These are phyloP conservation scores for Oreochromis mossambicus DNA, from an alignment of 2,797 vertebrate genomes.

Conservation along the genomic window DNA sequence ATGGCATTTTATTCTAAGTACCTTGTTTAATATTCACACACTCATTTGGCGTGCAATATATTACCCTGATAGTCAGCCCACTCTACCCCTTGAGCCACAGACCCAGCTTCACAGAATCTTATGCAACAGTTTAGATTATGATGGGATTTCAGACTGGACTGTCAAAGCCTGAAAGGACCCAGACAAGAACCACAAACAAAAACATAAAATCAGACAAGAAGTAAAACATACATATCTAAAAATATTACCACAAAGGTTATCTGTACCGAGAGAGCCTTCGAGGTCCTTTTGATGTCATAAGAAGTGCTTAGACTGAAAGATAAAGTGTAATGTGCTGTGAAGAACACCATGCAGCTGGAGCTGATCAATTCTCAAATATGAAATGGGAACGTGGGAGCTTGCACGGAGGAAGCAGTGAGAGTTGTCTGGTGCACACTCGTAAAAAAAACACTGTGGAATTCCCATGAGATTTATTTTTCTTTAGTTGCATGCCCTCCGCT, in stretches of 20 bases:
- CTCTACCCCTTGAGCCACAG: not conserved
- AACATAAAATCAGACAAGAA: not conserved
- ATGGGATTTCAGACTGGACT: not conserved
- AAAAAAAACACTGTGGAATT: not conserved
- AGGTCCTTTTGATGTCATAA: not conserved
- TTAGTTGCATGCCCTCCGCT: not conserved
- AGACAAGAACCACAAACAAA: not conserved
- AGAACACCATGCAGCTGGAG: not conserved
- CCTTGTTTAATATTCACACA: not conserved
- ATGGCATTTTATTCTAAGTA: not conserved
- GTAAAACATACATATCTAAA: not conserved
- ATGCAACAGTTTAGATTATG: not conserved
- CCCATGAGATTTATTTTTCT: not conserved
- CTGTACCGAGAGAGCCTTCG: not conserved
- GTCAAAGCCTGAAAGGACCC: not conserved
- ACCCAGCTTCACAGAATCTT: not conserved
- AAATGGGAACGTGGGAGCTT: not conserved
- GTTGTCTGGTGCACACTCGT: not conserved
- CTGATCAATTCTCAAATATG: not conserved
- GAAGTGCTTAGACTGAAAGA: not conserved
- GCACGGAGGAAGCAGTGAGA: not conserved
- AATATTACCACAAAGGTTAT: not conserved
- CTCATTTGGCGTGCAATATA: not conserved
- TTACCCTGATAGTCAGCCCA: not conserved
- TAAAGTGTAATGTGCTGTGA: not conserved